Percentiles rank a stretch among this genome's conserved stretches.
Conservation (phyloP, 35 echinoderm and acorn worm genomes). For the Apostichopus californicus region DNA sequence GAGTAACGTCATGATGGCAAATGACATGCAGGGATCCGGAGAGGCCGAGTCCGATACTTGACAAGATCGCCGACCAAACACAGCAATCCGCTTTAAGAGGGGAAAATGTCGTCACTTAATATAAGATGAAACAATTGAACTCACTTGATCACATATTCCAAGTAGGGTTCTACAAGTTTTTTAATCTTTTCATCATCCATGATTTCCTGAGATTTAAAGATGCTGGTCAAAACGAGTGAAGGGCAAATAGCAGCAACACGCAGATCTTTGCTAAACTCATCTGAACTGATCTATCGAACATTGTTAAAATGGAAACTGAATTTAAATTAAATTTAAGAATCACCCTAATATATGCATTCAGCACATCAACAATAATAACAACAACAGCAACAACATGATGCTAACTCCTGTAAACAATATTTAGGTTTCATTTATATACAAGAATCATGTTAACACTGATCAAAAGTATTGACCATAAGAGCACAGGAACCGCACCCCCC, state of each 20-base stretch:
- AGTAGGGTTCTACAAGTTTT: background rate
- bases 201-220: slow-evolving; percentile 2
- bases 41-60: too few species aligned
- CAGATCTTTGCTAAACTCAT: background rate
- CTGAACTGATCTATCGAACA: background rate
- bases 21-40: too few species aligned
- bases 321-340: too few species aligned
- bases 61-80: too few species aligned
- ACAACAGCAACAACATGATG: too few species aligned
- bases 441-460: background rate
- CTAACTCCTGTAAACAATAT: background rate
- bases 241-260: background rate
- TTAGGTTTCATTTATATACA: background rate
- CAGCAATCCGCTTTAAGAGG: too few species aligned
- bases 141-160: background rate
- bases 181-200: background rate
- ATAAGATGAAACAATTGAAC: background rate
- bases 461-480: too few species aligned
- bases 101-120: too few species aligned
- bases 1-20: too few species aligned
- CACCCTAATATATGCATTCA: too few species aligned
- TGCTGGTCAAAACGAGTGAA: background rate
- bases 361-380: too few species aligned
- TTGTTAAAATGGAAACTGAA: background rate
- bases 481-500: too few species aligned